These are phyloP conservation scores for Drosophila ezoana DNA, from an alignment of 2,888 invertebrate species.

Conservation along the genomic window DNA sequence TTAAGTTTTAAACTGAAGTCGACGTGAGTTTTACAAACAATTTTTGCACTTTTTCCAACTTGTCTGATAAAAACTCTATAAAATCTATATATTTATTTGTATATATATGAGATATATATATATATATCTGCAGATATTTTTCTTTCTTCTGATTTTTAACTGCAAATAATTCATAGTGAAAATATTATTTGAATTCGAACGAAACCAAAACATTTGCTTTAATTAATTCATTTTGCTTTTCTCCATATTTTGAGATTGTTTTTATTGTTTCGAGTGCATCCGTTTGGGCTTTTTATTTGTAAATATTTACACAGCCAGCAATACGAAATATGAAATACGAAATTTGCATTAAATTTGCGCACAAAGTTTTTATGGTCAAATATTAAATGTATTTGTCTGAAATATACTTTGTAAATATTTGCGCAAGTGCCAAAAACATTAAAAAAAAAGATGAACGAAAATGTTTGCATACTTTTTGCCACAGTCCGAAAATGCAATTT, in stretches of 20 bases:
- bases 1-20: too few species aligned
- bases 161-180: too few species aligned
- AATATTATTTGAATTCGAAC: too few species aligned
- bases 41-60: too few species aligned
- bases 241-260: neutral
- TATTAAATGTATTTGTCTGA: constrained; percentile 17
- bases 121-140: too few species aligned
- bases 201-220: too few species aligned
- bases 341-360: neutral
- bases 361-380: neutral
- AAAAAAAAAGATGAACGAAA: neutral
- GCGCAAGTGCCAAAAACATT: constrained; percentile 6
- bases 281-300: neutral
- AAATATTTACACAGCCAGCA: neutral
- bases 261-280: constrained; percentile 11
- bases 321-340: neutral
- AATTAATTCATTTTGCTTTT: neutral
- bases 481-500: constrained; percentile 12
- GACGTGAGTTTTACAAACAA: too few species aligned
- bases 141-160: too few species aligned
- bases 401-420: constrained; percentile 37
- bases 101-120: too few species aligned
- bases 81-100: too few species aligned
- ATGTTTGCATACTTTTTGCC: constrained; percentile 34
- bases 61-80: too few species aligned